phyloP scores from a whole-genome alignment of 2,797 vertebrate genomes.

The Taenioides sp. region DNA sequence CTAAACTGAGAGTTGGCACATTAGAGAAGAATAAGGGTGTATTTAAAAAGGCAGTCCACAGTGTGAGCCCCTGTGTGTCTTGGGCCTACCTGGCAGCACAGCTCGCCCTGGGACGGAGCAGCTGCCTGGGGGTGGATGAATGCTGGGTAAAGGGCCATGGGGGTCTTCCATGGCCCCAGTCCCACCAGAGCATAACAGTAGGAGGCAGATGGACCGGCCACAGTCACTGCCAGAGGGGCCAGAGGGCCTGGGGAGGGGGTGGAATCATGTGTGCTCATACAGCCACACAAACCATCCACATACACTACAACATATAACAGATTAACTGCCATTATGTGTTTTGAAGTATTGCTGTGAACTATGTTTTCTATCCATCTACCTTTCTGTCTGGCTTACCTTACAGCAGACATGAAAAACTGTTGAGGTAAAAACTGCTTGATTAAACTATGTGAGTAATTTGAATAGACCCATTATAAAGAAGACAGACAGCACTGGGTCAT shows the following conservation, averaged over 20 bases:
- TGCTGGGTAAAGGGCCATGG: conserved; percentile 30
- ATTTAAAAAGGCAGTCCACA: conserved; percentile 38
- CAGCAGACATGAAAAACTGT: not conserved
- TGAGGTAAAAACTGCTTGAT: not conserved
- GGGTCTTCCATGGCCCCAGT: conserved; percentile 58
- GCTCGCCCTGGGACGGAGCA: conserved; percentile 68
- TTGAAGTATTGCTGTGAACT: not conserved
- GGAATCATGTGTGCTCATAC: conserved; percentile 50
- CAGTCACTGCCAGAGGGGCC: conserved; percentile 73
- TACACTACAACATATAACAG: not conserved
- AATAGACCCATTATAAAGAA: not conserved
- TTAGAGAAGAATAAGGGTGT: conserved; percentile 3
- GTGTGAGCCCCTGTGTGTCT: conserved; percentile 62
- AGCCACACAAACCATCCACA: conserved; percentile 19
- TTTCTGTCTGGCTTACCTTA: not conserved
- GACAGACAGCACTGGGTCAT: conserved; percentile 17
- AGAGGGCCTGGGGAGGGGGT: conserved; percentile 55
- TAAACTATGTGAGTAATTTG: not conserved
- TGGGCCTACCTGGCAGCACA: conserved; percentile 70
- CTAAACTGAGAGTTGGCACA: conserved; percentile 47
- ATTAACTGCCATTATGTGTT: not conserved
- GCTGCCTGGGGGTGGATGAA: conserved; percentile 66
- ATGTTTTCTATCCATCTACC: not conserved
- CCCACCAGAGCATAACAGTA: conserved; percentile 69
- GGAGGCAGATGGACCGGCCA: conserved; percentile 81